Percentiles rank a stretch among this genome's conserved stretches.
phyloP scores from a whole-genome alignment of 2,888 invertebrate species.

The Drosophila eohydei region DNA sequence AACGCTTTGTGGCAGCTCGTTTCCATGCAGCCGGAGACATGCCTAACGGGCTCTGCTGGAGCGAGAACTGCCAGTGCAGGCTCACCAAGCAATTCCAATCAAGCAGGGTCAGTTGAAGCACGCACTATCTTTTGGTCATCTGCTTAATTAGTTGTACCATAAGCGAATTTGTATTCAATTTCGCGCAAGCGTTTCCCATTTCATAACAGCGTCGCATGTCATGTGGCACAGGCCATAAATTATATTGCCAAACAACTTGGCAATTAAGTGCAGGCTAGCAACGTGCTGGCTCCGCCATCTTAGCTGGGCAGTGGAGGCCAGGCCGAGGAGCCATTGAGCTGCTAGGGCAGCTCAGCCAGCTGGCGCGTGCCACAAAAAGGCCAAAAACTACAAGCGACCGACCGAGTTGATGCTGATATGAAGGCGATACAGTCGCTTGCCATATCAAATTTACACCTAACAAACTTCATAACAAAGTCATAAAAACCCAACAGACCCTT shows the following conservation, averaged over 20 bases:
- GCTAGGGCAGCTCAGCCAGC: background rate
- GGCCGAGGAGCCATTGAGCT: background rate
- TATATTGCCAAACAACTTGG: conserved; percentile 76
- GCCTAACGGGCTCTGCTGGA: background rate
- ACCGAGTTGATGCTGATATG: conserved; percentile 46
- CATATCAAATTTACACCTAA: conserved; percentile 79
- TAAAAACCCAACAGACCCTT: conserved; percentile 52
- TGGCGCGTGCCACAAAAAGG: conserved; percentile 33
- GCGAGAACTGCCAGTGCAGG: conserved; percentile 3
- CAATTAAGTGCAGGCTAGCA: conserved; percentile 60
- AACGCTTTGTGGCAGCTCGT: conserved; percentile 56
- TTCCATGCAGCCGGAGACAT: conserved; percentile 26
- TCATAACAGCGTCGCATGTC: conserved; percentile 51
- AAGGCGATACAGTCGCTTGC: conserved; percentile 45
- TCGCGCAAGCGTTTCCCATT: conserved; percentile 30
- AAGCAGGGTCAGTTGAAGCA: background rate
- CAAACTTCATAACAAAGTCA: conserved; percentile 79
- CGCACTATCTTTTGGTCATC: conserved; percentile 25
- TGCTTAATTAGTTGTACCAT: conserved; percentile 68
- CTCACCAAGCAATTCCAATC: conserved; percentile 25
- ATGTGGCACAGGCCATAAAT: conserved; percentile 66
- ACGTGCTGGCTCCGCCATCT: background rate
- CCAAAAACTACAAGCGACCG: conserved; percentile 30
- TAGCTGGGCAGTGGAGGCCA: background rate
- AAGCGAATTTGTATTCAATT: conserved; percentile 77